A percentile compares a stretch with the other conserved stretches of the same genome.
These are phyloP conservation scores for Tinamus guttatus DNA, from an alignment of 2,113 vertebrate species.

Conservation along the genomic window DNA sequence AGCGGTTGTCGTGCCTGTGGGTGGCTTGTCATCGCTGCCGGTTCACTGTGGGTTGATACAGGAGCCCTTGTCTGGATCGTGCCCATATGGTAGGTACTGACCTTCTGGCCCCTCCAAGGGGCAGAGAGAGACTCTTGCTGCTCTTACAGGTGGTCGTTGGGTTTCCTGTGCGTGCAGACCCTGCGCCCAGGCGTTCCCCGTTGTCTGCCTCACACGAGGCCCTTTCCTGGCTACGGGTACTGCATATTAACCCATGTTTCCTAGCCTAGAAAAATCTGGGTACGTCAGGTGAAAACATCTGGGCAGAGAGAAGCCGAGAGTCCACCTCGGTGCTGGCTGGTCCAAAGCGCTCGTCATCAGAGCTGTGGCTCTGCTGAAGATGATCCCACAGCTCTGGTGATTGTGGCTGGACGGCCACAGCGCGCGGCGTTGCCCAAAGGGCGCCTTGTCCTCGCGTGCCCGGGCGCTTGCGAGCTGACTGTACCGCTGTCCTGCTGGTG, in stretches of 20 bases:
- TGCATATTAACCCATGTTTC: background rate
- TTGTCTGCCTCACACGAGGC: background rate
- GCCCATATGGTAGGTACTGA: rapidly evolving
- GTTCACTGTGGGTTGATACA: background rate
- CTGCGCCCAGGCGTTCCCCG: rapidly evolving
- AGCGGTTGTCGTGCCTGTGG: background rate
- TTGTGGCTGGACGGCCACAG: background rate
- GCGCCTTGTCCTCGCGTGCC: background rate
- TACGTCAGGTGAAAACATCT: background rate
- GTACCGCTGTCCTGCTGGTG: rapidly evolving
- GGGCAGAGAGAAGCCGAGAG: background rate
- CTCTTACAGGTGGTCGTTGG: rapidly evolving
- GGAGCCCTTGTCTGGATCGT: background rate
- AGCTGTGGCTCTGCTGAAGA: background rate
- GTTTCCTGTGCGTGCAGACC: background rate
- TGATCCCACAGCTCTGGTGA: background rate
- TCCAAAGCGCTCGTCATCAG: background rate
- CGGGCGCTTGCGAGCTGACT: background rate
- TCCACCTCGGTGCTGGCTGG: rapidly evolving
- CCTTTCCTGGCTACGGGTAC: rapidly evolving
- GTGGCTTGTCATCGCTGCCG: background rate
- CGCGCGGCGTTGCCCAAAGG: background rate
- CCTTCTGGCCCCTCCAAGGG: background rate
- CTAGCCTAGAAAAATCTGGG: background rate
- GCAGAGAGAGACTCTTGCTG: background rate